These are phyloP conservation scores for Sitophilus oryzae DNA, from an alignment of 1,140 invertebrate genomes.

Conservation along the genomic window DNA sequence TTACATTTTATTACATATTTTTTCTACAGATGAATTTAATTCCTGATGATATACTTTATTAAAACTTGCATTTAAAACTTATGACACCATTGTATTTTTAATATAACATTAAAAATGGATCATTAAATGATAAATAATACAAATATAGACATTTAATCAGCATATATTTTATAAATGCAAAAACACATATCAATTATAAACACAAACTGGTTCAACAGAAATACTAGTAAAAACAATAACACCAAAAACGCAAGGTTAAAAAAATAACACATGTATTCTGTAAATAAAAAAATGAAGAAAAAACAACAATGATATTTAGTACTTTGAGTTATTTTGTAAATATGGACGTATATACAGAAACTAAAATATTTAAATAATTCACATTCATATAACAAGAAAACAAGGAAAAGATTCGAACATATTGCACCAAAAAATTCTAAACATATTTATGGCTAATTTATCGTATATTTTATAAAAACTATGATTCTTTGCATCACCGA, in stretches of 20 bases:
- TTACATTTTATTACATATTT: background rate
- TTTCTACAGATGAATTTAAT: background rate
- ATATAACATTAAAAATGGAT: too few relatives aligned
- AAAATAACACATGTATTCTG: constrained; percentile 7
- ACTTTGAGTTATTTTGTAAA: background rate
- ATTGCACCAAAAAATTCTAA: constrained; percentile 21
- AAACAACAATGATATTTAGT: too few relatives aligned
- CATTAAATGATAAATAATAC: too few relatives aligned
- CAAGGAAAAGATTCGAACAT: constrained; percentile 9
- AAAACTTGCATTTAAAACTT: too few relatives aligned
- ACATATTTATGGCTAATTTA: constrained; percentile 8
- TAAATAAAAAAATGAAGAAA: too few relatives aligned
- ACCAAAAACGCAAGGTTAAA: constrained; percentile 13
- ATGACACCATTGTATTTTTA: too few relatives aligned
- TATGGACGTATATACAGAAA: background rate
- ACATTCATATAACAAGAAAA: constrained; percentile 2
- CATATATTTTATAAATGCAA: constrained; percentile 22
- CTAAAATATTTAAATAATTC: background rate
- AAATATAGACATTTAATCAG: constrained; percentile 2
- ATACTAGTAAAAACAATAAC: constrained; percentile 19
- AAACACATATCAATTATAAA: constrained; percentile 15
- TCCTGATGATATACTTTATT: too few relatives aligned
- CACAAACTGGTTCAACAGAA: background rate
- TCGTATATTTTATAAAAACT: constrained; percentile 25
- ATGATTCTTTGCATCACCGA: constrained; percentile 16